Percentiles rank a stretch among this genome's conserved stretches.
Evolutionary conservation across 2,888 invertebrate species (phyloP).

Genomic region (Plagodis dolabraria): DNA sequence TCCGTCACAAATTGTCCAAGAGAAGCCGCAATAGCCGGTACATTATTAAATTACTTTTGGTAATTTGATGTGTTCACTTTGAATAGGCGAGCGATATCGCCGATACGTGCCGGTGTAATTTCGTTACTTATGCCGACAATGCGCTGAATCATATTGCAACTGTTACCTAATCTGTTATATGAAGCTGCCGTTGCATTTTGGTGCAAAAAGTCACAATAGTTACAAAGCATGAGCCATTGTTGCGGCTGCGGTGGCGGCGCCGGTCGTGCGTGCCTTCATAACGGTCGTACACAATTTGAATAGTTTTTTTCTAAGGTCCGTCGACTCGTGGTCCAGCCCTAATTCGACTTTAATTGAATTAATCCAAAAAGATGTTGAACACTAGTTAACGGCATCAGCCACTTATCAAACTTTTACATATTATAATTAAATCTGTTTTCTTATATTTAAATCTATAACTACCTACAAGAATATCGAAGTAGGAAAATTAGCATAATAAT

Average conservation of each 20-base stretch:
- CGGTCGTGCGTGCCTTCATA: conserved; percentile 71
- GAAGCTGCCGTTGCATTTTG: conserved; percentile 64
- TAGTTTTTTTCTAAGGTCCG: conserved; percentile 66
- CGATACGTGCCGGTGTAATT: conserved; percentile 67
- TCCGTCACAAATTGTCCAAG: conserved; percentile 49
- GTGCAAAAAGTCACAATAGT: conserved; percentile 72
- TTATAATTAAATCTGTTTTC: too few relatives aligned
- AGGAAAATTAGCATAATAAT: not conserved
- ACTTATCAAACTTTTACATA: too few relatives aligned
- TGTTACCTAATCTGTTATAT: conserved; percentile 40
- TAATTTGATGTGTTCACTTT: conserved; percentile 60
- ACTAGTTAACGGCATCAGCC: too few relatives aligned
- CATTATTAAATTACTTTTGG: conserved; percentile 45
- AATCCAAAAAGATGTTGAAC: conserved; percentile 37
- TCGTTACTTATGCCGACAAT: conserved; percentile 73
- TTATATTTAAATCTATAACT: too few relatives aligned
- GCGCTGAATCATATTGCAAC: conserved; percentile 60
- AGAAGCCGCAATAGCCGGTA: conserved; percentile 46
- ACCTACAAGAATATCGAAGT: not conserved
- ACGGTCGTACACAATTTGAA: conserved; percentile 78
- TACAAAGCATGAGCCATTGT: conserved; percentile 53
- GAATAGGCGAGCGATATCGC: conserved; percentile 60
- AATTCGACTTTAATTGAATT: conserved; percentile 70
- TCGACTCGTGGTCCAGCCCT: conserved; percentile 63
- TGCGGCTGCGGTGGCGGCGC: conserved; percentile 44